A percentile compares a stretch with the other conserved stretches of the same genome.
These are phyloP conservation scores for Cerastis leucographa DNA, from an alignment of 2,888 invertebrate genomes.

Conservation along the genomic window DNA sequence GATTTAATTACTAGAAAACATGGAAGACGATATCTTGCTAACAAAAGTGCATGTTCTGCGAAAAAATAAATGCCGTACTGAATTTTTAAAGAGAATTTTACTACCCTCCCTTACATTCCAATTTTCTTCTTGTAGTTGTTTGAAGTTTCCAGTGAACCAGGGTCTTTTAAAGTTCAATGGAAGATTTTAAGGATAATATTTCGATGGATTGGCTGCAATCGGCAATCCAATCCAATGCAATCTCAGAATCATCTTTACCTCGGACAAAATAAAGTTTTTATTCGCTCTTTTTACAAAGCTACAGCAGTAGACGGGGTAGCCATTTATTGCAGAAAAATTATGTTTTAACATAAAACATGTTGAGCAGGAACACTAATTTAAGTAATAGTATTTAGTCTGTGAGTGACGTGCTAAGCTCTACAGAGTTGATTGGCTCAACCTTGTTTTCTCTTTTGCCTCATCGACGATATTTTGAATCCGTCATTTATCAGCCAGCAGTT, in stretches of 20 bases:
- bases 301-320: too few species aligned
- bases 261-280: constrained; percentile 10
- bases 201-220: not conserved
- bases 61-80: constrained; percentile 3
- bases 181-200: not conserved
- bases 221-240: constrained; percentile 2
- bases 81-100: constrained; percentile 13
- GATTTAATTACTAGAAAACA: constrained; percentile 16
- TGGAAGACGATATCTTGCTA: constrained; percentile 13
- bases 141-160: not conserved
- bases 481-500: not conserved
- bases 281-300: not conserved
- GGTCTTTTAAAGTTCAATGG: not conserved
- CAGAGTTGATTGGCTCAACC: constrained; percentile 8
- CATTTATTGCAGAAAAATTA: not conserved
- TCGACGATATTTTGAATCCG: not conserved
- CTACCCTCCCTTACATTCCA: not conserved
- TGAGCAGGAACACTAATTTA: not conserved
- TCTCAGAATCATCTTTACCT: constrained; percentile 9
- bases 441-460: not conserved
- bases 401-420: not conserved
- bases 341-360: not conserved
- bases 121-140: not conserved
- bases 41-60: constrained; percentile 20
- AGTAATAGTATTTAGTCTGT: not conserved